These are phyloP conservation scores for Phymastichus coffea DNA, from an alignment of 1,140 invertebrate genomes.

Conservation along the genomic window DNA sequence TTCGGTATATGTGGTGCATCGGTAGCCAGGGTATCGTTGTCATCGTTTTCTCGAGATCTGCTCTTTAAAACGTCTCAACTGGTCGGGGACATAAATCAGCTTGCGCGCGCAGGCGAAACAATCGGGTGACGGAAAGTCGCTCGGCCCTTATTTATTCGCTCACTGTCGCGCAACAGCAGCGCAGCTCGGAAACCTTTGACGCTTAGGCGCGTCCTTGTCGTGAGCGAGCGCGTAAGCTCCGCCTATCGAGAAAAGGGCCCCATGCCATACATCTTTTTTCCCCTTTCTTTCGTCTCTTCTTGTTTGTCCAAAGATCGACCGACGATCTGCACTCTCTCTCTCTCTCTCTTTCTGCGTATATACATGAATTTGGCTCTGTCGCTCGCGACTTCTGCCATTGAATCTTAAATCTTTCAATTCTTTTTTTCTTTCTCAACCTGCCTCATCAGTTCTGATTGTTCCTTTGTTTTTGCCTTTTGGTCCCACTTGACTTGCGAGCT, in stretches of 20 bases:
- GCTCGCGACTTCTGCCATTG: too few species aligned
- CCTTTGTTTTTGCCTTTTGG: too few species aligned
- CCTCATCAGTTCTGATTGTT: too few species aligned
- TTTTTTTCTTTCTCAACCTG: too few species aligned
- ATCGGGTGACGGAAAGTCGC: constrained; percentile 45
- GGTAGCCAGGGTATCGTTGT: neutral
- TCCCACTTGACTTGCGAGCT: too few species aligned
- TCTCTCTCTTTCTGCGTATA: too few species aligned
- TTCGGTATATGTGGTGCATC: constrained; percentile 32
- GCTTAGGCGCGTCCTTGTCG: constrained; percentile 4
- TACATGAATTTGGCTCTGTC: too few species aligned
- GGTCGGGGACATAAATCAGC: constrained; percentile 51
- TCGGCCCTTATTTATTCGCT: constrained; percentile 29
- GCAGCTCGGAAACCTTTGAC: neutral
- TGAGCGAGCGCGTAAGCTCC: constrained; percentile 39
- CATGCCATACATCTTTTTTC: constrained; percentile 37
- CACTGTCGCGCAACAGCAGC: neutral
- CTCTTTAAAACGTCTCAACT: constrained; percentile 58
- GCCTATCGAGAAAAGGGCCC: constrained; percentile 41
- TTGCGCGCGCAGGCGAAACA: constrained; percentile 44
- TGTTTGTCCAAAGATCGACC: neutral
- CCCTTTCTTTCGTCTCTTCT: constrained; percentile 14
- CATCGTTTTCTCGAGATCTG: too few species aligned
- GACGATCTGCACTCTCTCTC: too few species aligned
- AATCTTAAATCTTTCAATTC: too few species aligned